Conservation (phyloP, 2,888 invertebrate species). For the Frankliniella fusca region DNA sequence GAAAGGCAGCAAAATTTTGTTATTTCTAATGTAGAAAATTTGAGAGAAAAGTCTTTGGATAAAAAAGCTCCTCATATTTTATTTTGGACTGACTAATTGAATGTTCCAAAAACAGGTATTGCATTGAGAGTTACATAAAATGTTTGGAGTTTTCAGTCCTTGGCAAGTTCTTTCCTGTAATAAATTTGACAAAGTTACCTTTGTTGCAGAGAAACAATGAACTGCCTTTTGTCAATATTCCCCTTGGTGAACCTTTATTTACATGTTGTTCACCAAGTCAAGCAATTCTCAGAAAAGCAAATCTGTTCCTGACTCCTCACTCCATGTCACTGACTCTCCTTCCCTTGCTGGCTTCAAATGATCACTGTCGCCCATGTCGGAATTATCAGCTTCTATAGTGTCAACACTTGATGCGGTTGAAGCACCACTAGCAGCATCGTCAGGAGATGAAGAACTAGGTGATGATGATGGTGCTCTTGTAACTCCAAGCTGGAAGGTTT, state of each 20-base stretch:
- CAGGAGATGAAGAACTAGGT: conserved; percentile 41
- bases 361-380: conserved; percentile 40
- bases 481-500: conserved; percentile 74
- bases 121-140: too few species aligned
- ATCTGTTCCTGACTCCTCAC: conserved; percentile 47
- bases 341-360: conserved; percentile 45
- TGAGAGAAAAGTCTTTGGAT: not conserved
- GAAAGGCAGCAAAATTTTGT: not conserved
- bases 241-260: conserved; percentile 19
- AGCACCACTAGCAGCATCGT: conserved; percentile 37
- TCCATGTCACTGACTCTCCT: conserved; percentile 46
- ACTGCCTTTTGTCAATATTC: conserved; percentile 6
- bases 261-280: conserved; percentile 22
- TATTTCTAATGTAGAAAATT: not conserved
- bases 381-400: conserved; percentile 34
- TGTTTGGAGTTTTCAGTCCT: too few species aligned
- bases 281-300: conserved; percentile 44
- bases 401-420: conserved; percentile 32
- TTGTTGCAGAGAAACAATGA: not conserved
- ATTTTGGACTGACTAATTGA: too few species aligned
- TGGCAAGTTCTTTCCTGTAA: not conserved
- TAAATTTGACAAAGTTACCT: not conserved
- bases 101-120: too few species aligned
- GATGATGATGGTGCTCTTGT: conserved; percentile 55
- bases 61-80: not conserved